phyloP scores from a whole-genome alignment of 2,888 invertebrate genomes.

The Agrochola lota region DNA sequence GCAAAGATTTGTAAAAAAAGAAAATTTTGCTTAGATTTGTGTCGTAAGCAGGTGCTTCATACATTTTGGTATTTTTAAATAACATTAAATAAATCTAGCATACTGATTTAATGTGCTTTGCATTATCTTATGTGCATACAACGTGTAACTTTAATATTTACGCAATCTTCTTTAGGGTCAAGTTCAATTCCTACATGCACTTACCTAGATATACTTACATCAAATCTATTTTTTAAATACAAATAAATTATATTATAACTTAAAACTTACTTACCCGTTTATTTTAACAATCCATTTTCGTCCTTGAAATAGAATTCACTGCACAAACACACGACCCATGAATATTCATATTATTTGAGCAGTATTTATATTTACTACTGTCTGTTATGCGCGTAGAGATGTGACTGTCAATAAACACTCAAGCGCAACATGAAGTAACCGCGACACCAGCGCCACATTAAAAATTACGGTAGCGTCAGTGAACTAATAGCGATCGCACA shows the following conservation, averaged over 20 bases:
- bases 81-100: conserved; percentile 43
- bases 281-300: conserved; percentile 40
- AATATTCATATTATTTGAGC: conserved; percentile 35
- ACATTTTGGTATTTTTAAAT: conserved; percentile 42
- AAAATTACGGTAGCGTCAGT: conserved; percentile 35
- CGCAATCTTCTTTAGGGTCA: conserved; percentile 39
- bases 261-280: conserved; percentile 16
- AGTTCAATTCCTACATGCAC: conserved; percentile 34
- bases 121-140: conserved; percentile 42
- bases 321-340: conserved; percentile 25
- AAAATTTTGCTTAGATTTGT: conserved; percentile 41
- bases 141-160: conserved; percentile 34
- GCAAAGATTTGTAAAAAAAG: conserved; percentile 42
- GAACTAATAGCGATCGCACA: conserved; percentile 35
- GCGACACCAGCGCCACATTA: conserved; percentile 34
- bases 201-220: conserved; percentile 40
- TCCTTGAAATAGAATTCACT: conserved; percentile 33
- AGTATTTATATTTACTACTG: conserved; percentile 35
- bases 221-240: conserved; percentile 46
- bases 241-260: conserved; percentile 46
- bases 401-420: conserved; percentile 35
- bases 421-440: conserved; percentile 35
- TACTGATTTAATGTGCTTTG: conserved; percentile 43
- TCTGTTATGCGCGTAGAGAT: conserved; percentile 35
- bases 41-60: conserved; percentile 41